Base-by-base conservation (phyloP, 2,797 vertebrate genomes). In the Moxostoma hubbsi region DNA sequence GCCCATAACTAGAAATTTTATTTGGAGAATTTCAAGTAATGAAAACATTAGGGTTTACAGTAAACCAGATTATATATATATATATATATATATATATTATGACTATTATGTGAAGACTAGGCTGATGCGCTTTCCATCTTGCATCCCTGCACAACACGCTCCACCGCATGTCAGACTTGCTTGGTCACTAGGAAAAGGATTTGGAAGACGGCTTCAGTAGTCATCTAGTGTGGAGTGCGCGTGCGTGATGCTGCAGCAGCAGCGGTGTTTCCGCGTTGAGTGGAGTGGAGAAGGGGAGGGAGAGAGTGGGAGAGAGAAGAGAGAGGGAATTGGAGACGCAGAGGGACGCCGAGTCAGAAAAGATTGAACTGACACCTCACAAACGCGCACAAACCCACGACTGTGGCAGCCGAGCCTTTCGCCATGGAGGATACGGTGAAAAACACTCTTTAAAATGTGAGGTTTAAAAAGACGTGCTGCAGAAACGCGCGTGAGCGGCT, bases 381-480 rank as follows among this genome's bases (percentile, higher is more conserved):
- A 57, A 81, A 54, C 78, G 79, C 65, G 79, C 70, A 74, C 67
- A 59, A 55, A 49, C 59, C 36, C 50, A 65, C 82, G 73, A 69
- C 85, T 86, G 89, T 87, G 75, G 85, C 85, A 57, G 62, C 47
- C 53, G n/a, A 86, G 85, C 74, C 83, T 80, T 84, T 82, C 85
- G 88, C 85, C 86, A 93, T 92, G 93, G 93, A 93, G 84, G 89
- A 88, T 70, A 88, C 88, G 86, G 86, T 86, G 81, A 82, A 86
- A 81, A 82, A 81, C 81, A 86, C 77, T 75, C 85, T 77, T 72
- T 92, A 92, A 91, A 84, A 94, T 93, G 93, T 93, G 91, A 92
- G 86, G 86, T 89, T 82, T 72, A 86, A 85, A 77, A 75, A 87
- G 82, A 84, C 73, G 73, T 85, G 70, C 84, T 83, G 87, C 81